Conservation (phyloP, 2,113 vertebrate genomes). For the Colistium nudipinnis region DNA sequence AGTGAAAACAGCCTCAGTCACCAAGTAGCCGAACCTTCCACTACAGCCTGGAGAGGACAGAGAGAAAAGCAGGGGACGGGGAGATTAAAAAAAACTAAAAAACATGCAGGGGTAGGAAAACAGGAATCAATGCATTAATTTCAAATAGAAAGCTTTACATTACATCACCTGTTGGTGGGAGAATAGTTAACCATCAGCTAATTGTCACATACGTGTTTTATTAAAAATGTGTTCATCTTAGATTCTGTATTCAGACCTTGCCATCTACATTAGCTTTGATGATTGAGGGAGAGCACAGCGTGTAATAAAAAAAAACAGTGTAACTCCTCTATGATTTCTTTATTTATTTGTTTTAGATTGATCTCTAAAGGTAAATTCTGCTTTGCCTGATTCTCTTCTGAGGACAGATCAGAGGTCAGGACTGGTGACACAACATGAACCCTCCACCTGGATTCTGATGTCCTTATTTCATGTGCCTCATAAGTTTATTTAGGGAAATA, state of each 20-base stretch:
- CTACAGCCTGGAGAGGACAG: slow-evolving; percentile 63
- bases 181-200: background rate
- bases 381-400: background rate
- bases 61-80: background rate
- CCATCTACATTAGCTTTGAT: background rate
- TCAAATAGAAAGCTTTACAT: background rate
- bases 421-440: background rate
- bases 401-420: slow-evolving; percentile 1
- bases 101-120: background rate
- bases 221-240: background rate
- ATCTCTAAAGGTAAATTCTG: background rate
- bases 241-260: background rate
- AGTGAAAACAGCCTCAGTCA: slow-evolving; percentile 54
- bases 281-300: no score
- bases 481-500: no score
- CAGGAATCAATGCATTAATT: background rate
- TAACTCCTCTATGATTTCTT: no score
- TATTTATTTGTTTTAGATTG: background rate
- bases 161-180: background rate
- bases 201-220: background rate
- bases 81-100: background rate
- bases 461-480: no score
- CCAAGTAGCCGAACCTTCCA: slow-evolving; percentile 5
- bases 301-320: no score
- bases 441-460: slow-evolving; percentile 1